Percentiles rank a stretch among this genome's conserved stretches.
Conservation (phyloP, 2,888 invertebrate species). For the Nomada ruficornis region DNA sequence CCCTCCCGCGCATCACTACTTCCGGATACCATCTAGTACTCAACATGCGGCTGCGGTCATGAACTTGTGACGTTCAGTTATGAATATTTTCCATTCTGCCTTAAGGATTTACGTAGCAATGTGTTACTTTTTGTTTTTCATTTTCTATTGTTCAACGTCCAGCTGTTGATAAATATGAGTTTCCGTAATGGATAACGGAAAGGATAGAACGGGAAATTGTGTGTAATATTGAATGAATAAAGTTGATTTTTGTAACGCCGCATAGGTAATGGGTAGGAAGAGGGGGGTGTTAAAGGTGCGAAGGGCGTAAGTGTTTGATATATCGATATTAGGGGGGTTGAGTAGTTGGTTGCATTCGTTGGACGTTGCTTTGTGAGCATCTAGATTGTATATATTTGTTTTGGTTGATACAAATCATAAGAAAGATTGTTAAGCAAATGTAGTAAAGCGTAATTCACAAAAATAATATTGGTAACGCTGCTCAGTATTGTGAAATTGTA, state of each 20-base stretch:
- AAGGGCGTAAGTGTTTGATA: slow-evolving; percentile 11
- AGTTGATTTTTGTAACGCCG: not conserved
- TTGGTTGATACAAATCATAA: not conserved
- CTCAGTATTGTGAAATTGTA: too few species aligned
- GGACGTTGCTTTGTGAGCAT: not conserved
- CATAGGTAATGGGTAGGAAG: not conserved
- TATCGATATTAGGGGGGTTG: slow-evolving; percentile 7
- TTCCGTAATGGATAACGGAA: too few species aligned
- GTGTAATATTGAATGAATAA: not conserved
- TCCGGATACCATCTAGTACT: slow-evolving; percentile 43
- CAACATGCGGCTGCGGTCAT: not conserved
- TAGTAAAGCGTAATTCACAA: too few species aligned
- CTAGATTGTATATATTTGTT: not conserved
- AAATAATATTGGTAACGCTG: too few species aligned
- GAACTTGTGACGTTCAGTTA: not conserved
- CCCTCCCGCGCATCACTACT: slow-evolving; percentile 14
- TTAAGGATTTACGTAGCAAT: not conserved
- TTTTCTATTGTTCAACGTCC: not conserved
- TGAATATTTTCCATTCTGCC: not conserved
- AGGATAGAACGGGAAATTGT: too few species aligned
- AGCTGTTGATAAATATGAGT: too few species aligned
- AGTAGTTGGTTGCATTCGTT: slow-evolving; percentile 5
- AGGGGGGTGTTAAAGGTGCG: not conserved
- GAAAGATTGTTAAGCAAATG: not conserved
- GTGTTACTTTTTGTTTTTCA: not conserved